These are phyloP conservation scores for Umimayanthus chanpuru DNA, from an alignment of 92 coral and sea anemone species.

Conservation along the genomic window DNA sequence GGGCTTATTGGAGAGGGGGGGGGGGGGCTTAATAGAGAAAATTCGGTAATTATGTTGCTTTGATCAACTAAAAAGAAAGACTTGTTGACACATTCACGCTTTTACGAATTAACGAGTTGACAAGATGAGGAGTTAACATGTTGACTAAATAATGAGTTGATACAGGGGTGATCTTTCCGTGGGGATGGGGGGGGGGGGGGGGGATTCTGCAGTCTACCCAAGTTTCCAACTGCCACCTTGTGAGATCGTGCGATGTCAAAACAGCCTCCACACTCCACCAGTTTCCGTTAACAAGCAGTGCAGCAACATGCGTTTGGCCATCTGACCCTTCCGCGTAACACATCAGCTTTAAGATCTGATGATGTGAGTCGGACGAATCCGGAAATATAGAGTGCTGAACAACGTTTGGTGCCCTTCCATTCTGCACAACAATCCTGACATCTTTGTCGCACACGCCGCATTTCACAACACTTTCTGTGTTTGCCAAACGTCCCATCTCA, in stretches of 20 bases:
- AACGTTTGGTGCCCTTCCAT: constrained; percentile 35
- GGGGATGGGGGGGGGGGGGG: too few species aligned
- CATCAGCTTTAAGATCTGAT: constrained; percentile 31
- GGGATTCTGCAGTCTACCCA: too few species aligned
- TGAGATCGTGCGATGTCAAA: constrained; percentile 28
- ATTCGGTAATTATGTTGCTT: too few species aligned
- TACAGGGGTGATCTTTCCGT: too few species aligned
- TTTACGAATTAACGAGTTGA: too few species aligned
- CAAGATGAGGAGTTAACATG: too few species aligned
- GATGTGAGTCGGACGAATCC: constrained; percentile 33
- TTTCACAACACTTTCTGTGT: constrained; percentile 29
- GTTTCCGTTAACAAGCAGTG: constrained; percentile 20
- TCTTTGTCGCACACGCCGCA: constrained; percentile 47
- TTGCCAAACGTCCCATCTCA: constrained; percentile 30
- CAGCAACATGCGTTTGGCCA: constrained; percentile 45
- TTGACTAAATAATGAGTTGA: too few species aligned
- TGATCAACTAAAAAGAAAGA: too few species aligned
- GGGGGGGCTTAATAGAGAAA: too few species aligned
- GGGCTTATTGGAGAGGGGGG: too few species aligned
- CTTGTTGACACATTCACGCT: too few species aligned
- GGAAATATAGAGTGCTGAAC: constrained; percentile 41
- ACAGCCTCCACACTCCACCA: constrained; percentile 61
- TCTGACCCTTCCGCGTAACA: constrained; percentile 36
- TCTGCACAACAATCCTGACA: constrained; percentile 14
- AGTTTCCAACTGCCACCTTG: constrained; percentile 32